A percentile compares a stretch with the other conserved stretches of the same genome.
Conservation (phyloP, 2,113 vertebrate genomes). For the Crotophaga sulcirostris region DNA sequence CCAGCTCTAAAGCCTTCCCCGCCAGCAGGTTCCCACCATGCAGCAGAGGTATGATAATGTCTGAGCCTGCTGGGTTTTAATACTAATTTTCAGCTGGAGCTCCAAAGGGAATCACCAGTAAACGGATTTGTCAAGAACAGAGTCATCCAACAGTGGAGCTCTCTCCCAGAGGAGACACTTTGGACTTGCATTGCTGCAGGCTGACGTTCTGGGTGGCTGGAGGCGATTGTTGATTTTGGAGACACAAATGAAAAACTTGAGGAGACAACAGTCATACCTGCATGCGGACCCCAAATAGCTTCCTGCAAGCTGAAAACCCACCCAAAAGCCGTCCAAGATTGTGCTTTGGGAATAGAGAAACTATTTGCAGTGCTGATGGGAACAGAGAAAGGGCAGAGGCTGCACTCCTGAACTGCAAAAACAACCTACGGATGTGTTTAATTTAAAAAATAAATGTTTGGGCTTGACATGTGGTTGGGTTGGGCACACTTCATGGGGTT, state of each 20-base stretch:
- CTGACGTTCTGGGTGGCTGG: not conserved
- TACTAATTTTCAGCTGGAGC: not conserved
- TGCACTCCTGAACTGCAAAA: not conserved
- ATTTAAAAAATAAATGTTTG: not conserved
- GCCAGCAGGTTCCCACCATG: not conserved
- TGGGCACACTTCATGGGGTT: not conserved
- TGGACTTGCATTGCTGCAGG: not conserved
- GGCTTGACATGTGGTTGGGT: accelerated
- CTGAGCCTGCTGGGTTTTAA: not conserved
- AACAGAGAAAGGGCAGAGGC: accelerated
- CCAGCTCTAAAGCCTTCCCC: not conserved
- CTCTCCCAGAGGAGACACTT: not conserved
- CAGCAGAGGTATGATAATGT: not conserved
- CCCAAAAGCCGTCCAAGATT: not conserved
- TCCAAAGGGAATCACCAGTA: not conserved
- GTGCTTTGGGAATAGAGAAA: not conserved
- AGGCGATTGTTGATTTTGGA: not conserved
- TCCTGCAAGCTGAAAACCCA: not conserved
- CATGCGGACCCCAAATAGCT: not conserved
- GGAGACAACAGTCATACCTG: not conserved
- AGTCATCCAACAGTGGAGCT: accelerated
- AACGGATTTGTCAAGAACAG: not conserved
- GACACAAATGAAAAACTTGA: not conserved
- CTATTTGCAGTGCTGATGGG: not conserved
- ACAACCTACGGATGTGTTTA: not conserved